Evolutionary conservation across 2,113 vertebrate species (phyloP), one percentile per base, ranked within the genome.

Genomic region (Odontesthes bonariensis): DNA sequence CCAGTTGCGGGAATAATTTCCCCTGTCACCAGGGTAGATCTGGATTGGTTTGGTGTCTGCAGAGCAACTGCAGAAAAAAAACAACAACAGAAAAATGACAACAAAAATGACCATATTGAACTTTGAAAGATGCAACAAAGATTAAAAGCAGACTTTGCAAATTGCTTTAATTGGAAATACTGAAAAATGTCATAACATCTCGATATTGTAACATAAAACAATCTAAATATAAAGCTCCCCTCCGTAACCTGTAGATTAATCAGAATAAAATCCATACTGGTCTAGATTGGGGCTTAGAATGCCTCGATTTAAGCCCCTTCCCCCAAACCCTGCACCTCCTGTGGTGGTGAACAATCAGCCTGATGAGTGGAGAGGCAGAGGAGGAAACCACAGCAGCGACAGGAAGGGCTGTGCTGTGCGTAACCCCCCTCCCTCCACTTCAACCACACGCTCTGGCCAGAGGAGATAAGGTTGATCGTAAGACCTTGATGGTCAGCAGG

Each of bases 341-440:
- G 74, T 77, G 75, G 86, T 84, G 86, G 84, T 71, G 91, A 96
- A 96, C 95, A 96, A 96, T 95, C 90, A 91, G 84, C 59, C 83
- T 92, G 92, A 89, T 79, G 93, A 93, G 92, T 89, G 74, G 88
- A 74, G 88, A 89, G 86, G 89, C 93, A 83, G 82, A 83, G 89
- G 88, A 94, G 95, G 95, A 96, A 95, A 94, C 86, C 49, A 86
- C 90, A 92, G 86, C 94, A 87, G 88, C 90, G 88, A 93, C 83
- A 96, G 96, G 96, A 96, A 96, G 92, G 84, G 89, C 88, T 88
- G 89, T 87, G 75, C 87, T 87, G 79, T 95, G 93, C 90, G 89
- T 95, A 95, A 94, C 88, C 90, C 82, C 84, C 89, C 77, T 88
- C 17, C 32, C 52, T 17, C 22, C 33, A 42, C 51, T 11, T 49